Conservation (phyloP, 2,888 invertebrate genomes). For the Amiota communis region DNA sequence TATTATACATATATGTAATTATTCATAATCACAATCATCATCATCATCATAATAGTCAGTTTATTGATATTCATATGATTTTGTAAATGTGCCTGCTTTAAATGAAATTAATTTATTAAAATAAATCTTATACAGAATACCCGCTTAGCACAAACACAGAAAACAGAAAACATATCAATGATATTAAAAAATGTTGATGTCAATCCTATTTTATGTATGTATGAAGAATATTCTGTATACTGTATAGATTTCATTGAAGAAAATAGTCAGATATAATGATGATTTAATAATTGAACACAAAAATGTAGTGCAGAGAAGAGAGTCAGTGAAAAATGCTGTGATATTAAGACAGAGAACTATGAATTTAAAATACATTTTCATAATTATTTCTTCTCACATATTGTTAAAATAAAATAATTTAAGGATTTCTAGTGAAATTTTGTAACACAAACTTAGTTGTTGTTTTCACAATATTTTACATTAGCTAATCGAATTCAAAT, state of each 20-base stretch:
- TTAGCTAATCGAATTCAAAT: no score
- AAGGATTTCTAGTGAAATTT: constrained; percentile 13
- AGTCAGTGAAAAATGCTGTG: constrained; percentile 55
- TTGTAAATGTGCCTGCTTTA: constrained; percentile 50
- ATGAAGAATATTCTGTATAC: background rate
- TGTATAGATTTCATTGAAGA: no score
- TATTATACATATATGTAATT: constrained; percentile 21
- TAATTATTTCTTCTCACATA: constrained; percentile 43
- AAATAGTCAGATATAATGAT: background rate
- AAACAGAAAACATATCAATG: constrained; percentile 18
- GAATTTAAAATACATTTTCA: constrained; percentile 44
- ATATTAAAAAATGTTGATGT: background rate
- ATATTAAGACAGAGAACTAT: constrained; percentile 48
- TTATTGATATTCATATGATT: constrained; percentile 15
- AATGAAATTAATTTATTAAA: constrained; percentile 26
- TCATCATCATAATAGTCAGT: constrained; percentile 30
- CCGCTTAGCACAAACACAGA: constrained; percentile 46
- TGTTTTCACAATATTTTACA: background rate
- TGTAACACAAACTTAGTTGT: constrained; percentile 9
- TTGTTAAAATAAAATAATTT: constrained; percentile 14
- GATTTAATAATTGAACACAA: constrained; percentile 36
- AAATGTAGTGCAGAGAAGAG: background rate
- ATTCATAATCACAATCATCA: constrained; percentile 24
- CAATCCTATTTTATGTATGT: constrained; percentile 30
- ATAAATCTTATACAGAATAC: background rate